Evolutionary conservation across 2,113 vertebrate genomes (phyloP).

Genomic region (Nesoenas mayeri): DNA sequence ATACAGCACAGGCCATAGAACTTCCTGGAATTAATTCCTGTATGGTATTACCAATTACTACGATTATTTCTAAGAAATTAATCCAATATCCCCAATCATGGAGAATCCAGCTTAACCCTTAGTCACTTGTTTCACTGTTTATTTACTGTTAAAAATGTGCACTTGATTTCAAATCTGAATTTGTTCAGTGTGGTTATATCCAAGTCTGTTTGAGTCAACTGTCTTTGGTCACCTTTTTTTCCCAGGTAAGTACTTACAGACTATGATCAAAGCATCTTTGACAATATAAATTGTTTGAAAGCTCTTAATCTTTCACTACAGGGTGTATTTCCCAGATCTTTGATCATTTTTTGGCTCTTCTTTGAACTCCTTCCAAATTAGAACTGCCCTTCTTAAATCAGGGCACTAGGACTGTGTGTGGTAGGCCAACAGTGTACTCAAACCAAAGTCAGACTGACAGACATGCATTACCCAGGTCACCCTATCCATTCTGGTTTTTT

Average conservation of each 20-base stretch:
- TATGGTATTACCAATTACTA: background rate
- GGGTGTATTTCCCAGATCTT: background rate
- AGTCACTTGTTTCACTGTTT: background rate
- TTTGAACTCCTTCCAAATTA: background rate
- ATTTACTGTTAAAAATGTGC: background rate
- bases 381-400: background rate
- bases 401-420: rapidly evolving
- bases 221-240: background rate
- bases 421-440: background rate
- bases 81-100: background rate
- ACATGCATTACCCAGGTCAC: background rate
- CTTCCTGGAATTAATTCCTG: background rate
- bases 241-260: background rate
- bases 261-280: background rate
- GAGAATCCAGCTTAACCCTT: background rate
- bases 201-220: background rate
- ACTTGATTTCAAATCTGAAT: background rate
- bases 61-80: background rate
- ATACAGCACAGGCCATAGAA: background rate
- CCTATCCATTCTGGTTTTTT: background rate
- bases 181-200: background rate
- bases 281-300: background rate
- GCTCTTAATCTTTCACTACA: background rate
- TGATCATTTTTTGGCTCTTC: background rate
- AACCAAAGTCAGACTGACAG: background rate